Evolutionary conservation across 2,888 invertebrate species (phyloP).

Genomic region (Ornithoptera alexandrae): DNA sequence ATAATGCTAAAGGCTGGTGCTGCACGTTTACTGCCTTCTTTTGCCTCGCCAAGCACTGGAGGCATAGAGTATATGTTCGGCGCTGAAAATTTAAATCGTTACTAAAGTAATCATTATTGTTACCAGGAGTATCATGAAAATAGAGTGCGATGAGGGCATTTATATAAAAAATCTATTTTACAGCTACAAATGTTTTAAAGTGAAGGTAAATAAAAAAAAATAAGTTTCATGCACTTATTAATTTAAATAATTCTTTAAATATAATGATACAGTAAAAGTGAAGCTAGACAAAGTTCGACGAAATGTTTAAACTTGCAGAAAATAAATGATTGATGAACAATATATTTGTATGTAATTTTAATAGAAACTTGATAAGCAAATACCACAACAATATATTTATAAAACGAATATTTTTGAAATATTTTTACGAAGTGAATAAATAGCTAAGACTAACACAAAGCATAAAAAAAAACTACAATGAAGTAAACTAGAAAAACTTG

Average conservation of each 20-base stretch:
- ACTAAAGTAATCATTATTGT: background rate
- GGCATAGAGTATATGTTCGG: conserved; percentile 95
- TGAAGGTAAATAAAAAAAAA: too few relatives aligned
- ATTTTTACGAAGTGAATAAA: background rate
- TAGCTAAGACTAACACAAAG: background rate
- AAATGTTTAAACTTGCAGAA: too few relatives aligned
- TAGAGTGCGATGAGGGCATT: too few relatives aligned
- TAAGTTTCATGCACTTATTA: background rate
- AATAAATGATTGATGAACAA: background rate
- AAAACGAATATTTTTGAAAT: too few relatives aligned
- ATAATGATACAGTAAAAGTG: background rate
- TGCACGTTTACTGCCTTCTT: conserved; percentile 80
- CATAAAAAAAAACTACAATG: background rate
- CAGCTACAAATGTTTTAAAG: too few relatives aligned
- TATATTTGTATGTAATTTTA: too few relatives aligned
- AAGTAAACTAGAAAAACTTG: too few relatives aligned
- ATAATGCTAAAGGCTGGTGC: conserved; percentile 94
- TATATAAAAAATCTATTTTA: too few relatives aligned
- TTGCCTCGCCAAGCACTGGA: conserved; percentile 83
- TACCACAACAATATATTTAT: background rate
- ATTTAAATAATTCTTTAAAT: background rate
- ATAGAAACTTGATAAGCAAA: background rate
- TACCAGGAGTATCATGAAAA: background rate
- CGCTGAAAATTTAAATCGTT: conserved; percentile 75
- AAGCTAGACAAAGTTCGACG: background rate